phyloP scores from a whole-genome alignment of 2,113 vertebrate genomes.

The Mohoua ochrocephala region DNA sequence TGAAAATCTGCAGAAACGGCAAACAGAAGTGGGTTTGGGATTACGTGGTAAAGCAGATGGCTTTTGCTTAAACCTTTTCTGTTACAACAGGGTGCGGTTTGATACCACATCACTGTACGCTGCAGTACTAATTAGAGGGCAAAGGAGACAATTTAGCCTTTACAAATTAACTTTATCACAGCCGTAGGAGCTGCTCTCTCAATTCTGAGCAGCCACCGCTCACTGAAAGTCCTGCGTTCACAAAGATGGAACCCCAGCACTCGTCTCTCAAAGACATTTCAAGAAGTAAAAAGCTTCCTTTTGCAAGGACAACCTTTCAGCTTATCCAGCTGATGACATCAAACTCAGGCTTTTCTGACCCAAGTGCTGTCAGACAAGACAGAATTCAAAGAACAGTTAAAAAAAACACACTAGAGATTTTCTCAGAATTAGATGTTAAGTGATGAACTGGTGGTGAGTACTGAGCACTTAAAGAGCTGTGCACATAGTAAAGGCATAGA shows the following conservation, averaged over 20 bases:
- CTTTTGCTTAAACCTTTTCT: background rate
- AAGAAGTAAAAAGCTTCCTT: background rate
- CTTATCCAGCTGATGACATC: background rate
- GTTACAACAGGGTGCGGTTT: background rate
- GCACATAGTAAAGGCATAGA: background rate
- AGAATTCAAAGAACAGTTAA: background rate
- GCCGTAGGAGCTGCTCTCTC: background rate
- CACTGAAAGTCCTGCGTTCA: background rate
- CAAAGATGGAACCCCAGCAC: background rate
- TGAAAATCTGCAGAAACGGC: background rate
- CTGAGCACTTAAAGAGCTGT: background rate
- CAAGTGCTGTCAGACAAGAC: background rate
- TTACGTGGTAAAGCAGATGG: background rate
- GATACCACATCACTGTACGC: accelerated
- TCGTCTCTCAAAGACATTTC: background rate
- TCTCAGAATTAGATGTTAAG: background rate
- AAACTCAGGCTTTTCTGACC: background rate
- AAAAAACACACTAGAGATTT: background rate
- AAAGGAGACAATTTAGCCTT: background rate
- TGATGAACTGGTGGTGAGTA: background rate
- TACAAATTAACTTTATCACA: background rate
- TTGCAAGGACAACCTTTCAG: background rate
- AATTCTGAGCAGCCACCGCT: background rate
- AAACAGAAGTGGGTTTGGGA: background rate
- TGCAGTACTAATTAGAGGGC: background rate